Evolutionary conservation across 2,888 invertebrate genomes (phyloP), one percentile per base, ranked within the genome.

Genomic region (Dryobota labecula): DNA sequence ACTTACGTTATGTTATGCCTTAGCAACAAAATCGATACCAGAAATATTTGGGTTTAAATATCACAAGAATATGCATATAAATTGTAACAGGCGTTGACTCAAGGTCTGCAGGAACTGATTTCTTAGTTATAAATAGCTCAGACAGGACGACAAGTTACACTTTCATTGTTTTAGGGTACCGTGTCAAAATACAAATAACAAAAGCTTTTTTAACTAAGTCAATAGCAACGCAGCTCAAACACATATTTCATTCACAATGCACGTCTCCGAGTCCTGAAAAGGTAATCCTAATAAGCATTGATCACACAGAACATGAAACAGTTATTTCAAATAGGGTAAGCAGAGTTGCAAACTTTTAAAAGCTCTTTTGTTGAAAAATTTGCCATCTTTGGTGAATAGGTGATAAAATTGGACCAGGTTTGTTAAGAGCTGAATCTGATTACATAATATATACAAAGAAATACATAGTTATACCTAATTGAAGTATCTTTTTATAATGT

Each of bases 51-150:
- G 64, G 45, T 13, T 81, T 64, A 67, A 78, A 76, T 78, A 81
- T 68, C 63, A 80, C 45, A 36, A 61, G 30, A 62, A 43, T n/a
- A 24, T 18, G 2, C 11, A n/a, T 45, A 54, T 57, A 53, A 56
- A 63, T 49, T 54, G 66, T 54, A 56, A 75, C 56, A 24, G 82
- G 45, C 70, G 66, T 66, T 41, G 18, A 1, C 58, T 60, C 78
- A 78, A 78, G 78, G 78, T 27, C 51, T 70, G 3, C 77, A 78
- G 82, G 78, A 81, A 78, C 65, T 76, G n/a, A 45, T 36, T 30
- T 27, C 41, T 30, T 33, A 56, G 5, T 43, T 65, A 75, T 61
- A 33, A 73, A 66, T 80, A 58, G 0, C 38, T 36, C n/a, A 24
- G 38, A 41, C 13, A 27, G 27, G 18, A 45, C 47, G 13, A 41